Conservation (phyloP, 2,113 vertebrate species). For the Dromiciops gliroides region DNA sequence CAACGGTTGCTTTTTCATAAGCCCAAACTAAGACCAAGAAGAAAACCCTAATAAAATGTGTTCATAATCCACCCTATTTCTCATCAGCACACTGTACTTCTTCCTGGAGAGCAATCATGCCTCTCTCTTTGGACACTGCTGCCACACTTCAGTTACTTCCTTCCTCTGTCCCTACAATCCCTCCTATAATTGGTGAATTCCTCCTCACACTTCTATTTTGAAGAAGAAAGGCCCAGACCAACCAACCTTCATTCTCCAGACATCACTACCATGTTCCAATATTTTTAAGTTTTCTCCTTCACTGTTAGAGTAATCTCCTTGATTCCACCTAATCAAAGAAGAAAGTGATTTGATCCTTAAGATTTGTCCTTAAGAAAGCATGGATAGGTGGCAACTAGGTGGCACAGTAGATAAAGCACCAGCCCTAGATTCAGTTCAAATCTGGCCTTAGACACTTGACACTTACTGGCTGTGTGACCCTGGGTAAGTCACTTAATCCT, state of each 20-base stretch:
- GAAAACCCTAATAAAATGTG: background rate
- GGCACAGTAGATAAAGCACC: no score
- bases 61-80: background rate
- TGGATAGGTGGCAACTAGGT: no score
- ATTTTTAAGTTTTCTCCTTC: background rate
- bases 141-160: background rate
- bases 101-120: background rate
- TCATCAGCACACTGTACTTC: background rate
- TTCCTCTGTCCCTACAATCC: background rate
- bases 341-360: background rate
- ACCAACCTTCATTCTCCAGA: background rate
- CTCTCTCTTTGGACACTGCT: background rate
- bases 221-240: background rate
- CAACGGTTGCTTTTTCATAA: background rate
- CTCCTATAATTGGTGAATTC: background rate
- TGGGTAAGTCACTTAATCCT: no score
- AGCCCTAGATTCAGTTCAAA: no score
- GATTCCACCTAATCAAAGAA: background rate
- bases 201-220: background rate
- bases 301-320: background rate
- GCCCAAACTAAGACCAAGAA: background rate
- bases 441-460: no score
- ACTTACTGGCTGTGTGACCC: no score
- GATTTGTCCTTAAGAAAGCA: background rate
- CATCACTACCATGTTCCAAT: background rate